Evolutionary conservation across 2,888 invertebrate genomes (phyloP), one percentile per base, ranked within the genome.

Genomic region (Tuberolachnus salignus): DNA sequence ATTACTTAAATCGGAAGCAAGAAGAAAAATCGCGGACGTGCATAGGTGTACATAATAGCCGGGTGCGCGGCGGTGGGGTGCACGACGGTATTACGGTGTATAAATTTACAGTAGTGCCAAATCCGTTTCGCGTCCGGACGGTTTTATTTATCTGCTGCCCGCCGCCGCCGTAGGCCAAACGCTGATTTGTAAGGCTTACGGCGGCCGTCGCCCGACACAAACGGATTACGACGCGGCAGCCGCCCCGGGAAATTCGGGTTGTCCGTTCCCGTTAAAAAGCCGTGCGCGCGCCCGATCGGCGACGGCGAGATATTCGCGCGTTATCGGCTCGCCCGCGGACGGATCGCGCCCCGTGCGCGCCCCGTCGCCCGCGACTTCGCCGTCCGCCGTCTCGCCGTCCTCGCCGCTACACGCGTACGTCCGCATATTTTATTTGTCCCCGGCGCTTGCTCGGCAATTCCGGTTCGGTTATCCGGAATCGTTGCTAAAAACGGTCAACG

Each of bases 171-270:
- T 69, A 34, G 69, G 51, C 59, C 59, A 69, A 69, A n/a, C 69
- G 78, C 78, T 78, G 78, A 78, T 78, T 78, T 78, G 78, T 78
- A 78, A 78, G 78, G 78, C 78, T 78, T 78, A 78, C 46, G 14
- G 66, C 55, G 55, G 9, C 46, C 59, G 66, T 34, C 34, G 59
- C 78, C 42, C 78, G 67, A 69, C 78, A 69, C 59, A 19, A 64
- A 63, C 49, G 78, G 78, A 78, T 78, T 78, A 78, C 49, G 3
- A 6, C 49, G n/a, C 26, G 14, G 66, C 46, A 9, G 11, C 57
- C 9, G 55, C 55, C 16, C 21, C 51, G 34, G n/a, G 49, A 59
- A 57, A 59, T 78, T 78, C 13, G 49, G n/a, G 69, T 57, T 51
- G 78, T 69, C 78, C 78, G 21, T 78, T 61, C 59, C 66, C 49